Conservation (phyloP, 2,797 vertebrate species). For the Crax fasciolata region DNA sequence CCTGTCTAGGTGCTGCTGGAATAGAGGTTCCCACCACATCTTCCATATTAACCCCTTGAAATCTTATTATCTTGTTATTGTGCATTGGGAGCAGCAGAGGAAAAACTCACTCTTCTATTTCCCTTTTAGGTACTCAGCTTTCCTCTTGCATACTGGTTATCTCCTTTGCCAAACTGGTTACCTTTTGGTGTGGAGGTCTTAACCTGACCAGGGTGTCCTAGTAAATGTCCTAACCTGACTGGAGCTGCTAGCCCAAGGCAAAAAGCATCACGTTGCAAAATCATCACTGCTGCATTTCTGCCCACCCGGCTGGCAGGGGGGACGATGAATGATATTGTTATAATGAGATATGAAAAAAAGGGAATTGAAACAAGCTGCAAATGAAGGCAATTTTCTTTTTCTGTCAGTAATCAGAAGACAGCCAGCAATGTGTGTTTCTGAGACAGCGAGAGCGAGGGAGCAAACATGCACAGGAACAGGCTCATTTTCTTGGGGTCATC, state of each 20-base stretch:
- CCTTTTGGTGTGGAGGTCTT: constrained; percentile 57
- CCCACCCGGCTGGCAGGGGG: background rate
- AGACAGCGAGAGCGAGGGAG: background rate
- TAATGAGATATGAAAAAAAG: constrained; percentile 59
- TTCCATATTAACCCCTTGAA: background rate
- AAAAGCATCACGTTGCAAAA: constrained; percentile 60
- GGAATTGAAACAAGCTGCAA: constrained; percentile 58
- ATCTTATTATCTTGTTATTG: background rate
- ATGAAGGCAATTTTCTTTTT: constrained; percentile 70
- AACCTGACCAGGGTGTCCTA: constrained; percentile 36
- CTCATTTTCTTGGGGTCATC: constrained; percentile 2
- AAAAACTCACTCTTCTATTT: background rate
- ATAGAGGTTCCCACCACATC: background rate
- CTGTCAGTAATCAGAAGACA: constrained; percentile 36
- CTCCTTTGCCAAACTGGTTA: constrained; percentile 28
- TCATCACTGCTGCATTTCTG: constrained; percentile 53
- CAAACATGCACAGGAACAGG: background rate
- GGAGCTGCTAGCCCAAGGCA: constrained; percentile 63
- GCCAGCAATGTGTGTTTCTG: background rate
- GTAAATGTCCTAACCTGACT: constrained; percentile 64
- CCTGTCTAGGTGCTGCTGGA: background rate
- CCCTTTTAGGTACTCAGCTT: background rate
- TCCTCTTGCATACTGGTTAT: background rate
- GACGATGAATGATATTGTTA: constrained; percentile 48
- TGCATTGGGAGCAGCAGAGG: background rate